Percentiles rank a stretch among this genome's conserved stretches.
Evolutionary conservation across 30 jellyfish, hydroid and myxozoan species (phyloP).

Genomic region (Turritopsis rubra): DNA sequence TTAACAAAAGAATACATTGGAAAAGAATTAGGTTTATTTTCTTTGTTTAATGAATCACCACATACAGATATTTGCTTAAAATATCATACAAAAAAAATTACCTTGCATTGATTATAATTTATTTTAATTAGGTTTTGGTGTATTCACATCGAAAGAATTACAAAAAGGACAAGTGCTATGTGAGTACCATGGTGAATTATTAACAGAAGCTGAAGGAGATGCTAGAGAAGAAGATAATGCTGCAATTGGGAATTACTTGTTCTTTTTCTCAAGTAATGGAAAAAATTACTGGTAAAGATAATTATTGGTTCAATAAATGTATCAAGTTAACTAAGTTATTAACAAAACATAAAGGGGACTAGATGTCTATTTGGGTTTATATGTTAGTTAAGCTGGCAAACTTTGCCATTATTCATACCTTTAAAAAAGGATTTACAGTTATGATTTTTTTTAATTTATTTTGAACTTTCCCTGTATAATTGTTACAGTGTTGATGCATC

Average conservation of each 20-base stretch:
- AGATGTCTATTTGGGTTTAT: background rate
- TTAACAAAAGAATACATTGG: background rate
- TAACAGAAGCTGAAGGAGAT: conserved; percentile 9
- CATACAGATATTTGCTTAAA: background rate
- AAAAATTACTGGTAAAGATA: conserved; percentile 8
- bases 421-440: background rate
- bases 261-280: conserved; percentile 17
- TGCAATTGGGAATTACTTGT: conserved; percentile 2
- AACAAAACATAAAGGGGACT: background rate
- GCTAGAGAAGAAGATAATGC: conserved; percentile 11
- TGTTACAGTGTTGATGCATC: conserved; percentile 15
- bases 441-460: background rate
- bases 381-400: background rate
- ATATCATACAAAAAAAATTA: background rate
- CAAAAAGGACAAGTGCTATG: background rate
- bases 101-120: background rate
- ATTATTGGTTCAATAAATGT: background rate
- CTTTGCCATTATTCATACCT: conserved; percentile 3
- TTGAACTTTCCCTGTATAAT: background rate
- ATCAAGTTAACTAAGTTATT: background rate
- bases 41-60: background rate
- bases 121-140: conserved; percentile 15
- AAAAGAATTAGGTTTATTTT: background rate
- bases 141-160: conserved; percentile 8
- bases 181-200: conserved; percentile 6